These are phyloP conservation scores for Atherinomorus stipes DNA, from an alignment of 2,113 vertebrate species.

Conservation along the genomic window DNA sequence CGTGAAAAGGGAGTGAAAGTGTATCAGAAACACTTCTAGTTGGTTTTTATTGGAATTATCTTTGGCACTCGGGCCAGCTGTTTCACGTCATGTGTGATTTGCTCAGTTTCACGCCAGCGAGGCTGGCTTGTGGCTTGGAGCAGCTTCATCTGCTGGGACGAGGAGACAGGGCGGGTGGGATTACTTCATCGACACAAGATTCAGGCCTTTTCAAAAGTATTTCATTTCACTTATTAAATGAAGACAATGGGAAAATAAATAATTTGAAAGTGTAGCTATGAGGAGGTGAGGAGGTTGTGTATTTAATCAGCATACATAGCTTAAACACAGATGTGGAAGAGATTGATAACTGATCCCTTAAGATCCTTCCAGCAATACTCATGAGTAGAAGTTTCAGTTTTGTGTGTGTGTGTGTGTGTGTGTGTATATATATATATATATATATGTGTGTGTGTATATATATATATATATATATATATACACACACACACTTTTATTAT, in stretches of 20 bases:
- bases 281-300: no score
- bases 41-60: slow-evolving; percentile 43
- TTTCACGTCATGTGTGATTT: slow-evolving; percentile 61
- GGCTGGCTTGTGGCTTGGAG: slow-evolving; percentile 45
- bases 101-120: slow-evolving; percentile 50
- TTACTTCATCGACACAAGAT: slow-evolving; percentile 48
- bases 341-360: no score
- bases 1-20: slow-evolving; percentile 28
- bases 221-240: slow-evolving; percentile 20
- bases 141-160: slow-evolving; percentile 48
- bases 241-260: neutral
- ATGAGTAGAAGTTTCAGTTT: no score
- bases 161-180: slow-evolving; percentile 49
- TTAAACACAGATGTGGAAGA: no score
- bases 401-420: no score
- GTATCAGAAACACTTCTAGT: slow-evolving; percentile 31
- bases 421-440: no score
- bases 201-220: slow-evolving; percentile 12
- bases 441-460: no score
- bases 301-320: no score
- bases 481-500: no score
- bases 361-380: no score
- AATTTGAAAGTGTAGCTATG: neutral
- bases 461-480: no score
- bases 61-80: slow-evolving; percentile 47